These are phyloP conservation scores for Athalia cordata DNA, from an alignment of 2,888 invertebrate species.

Conservation along the genomic window DNA sequence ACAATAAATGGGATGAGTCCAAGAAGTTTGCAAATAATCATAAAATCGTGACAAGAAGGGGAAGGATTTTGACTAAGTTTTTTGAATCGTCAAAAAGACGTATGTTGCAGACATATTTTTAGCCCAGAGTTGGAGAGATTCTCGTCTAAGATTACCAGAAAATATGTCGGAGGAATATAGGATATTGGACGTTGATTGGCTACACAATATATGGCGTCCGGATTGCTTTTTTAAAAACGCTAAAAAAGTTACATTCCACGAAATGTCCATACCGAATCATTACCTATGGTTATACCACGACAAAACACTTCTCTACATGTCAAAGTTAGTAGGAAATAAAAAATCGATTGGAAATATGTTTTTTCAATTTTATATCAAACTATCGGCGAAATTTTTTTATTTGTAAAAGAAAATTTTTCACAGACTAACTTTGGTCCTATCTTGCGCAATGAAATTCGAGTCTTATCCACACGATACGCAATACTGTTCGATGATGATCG, in stretches of 20 bases:
- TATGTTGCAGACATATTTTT: conserved; percentile 95
- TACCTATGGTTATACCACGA: conserved; percentile 94
- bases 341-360: background rate
- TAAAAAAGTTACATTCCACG: conserved; percentile 93
- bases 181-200: conserved; percentile 92
- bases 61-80: too few species aligned
- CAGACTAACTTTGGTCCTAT: conserved; percentile 91
- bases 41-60: too few species aligned
- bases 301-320: conserved; percentile 94
- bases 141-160: conserved; percentile 90
- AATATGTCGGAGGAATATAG: conserved; percentile 95
- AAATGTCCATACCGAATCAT: conserved; percentile 96
- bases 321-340: conserved; percentile 80
- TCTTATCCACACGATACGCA: conserved; percentile 96
- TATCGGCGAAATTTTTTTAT: too few species aligned
- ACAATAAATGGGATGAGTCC: too few species aligned
- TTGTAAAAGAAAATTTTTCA: background rate
- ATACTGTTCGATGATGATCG: conserved; percentile 95
- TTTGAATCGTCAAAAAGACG: conserved; percentile 77
- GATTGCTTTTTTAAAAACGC: conserved; percentile 97
- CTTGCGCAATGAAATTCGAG: conserved; percentile 96
- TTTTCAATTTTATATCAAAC: too few species aligned
- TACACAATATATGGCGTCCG: conserved; percentile 93
- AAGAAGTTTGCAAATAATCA: too few species aligned
- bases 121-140: conserved; percentile 95